A percentile compares a stretch with the other conserved stretches of the same genome.
These are phyloP conservation scores for Chelonus formosanus DNA, from an alignment of 2,888 invertebrate species.

Conservation along the genomic window DNA sequence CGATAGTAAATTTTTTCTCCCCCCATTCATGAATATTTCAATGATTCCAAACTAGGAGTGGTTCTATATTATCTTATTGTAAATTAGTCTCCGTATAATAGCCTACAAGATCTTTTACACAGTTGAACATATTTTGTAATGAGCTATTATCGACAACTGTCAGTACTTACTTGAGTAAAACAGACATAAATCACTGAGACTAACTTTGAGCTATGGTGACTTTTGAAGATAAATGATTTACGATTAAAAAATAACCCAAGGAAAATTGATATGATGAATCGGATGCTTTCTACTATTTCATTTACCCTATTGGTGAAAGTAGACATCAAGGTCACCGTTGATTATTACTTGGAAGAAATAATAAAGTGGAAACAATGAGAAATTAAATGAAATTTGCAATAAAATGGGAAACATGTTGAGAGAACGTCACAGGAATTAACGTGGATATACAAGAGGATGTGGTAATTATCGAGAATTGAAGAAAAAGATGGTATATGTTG, in stretches of 20 bases:
- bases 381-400: too few relatives aligned
- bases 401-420: too few relatives aligned
- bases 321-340: too few relatives aligned
- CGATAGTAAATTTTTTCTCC: too few relatives aligned
- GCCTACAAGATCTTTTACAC: slow-evolving; percentile 8
- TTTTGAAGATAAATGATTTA: neutral
- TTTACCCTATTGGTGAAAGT: neutral
- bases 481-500: slow-evolving; percentile 18
- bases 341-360: too few relatives aligned
- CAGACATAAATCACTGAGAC: slow-evolving; percentile 17
- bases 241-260: too few relatives aligned
- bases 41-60: neutral
- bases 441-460: slow-evolving; percentile 1
- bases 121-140: slow-evolving; percentile 1
- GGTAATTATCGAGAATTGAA: slow-evolving; percentile 8
- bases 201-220: slow-evolving; percentile 2
- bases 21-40: too few relatives aligned
- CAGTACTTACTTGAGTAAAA: slow-evolving; percentile 17
- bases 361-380: too few relatives aligned
- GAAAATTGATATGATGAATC: neutral
- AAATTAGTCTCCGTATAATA: neutral
- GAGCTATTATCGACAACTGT: slow-evolving; percentile 25
- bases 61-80: slow-evolving; percentile 1
- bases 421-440: neutral
- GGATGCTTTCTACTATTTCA: neutral